phyloP scores from a whole-genome alignment of 2,888 invertebrate genomes.

The Teinopalpus imperialis region DNA sequence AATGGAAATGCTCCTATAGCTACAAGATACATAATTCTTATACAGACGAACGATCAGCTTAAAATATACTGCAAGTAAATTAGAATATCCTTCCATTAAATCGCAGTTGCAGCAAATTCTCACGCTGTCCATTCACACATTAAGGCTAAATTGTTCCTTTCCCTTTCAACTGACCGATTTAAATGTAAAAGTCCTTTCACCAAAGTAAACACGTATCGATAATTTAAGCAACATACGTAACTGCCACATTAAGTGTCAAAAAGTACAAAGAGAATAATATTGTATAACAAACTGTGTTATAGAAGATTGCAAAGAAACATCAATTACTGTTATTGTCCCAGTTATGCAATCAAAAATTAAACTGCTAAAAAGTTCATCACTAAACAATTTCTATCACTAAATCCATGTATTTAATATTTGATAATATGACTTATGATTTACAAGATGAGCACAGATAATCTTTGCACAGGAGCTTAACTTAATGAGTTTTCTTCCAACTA shows the following conservation, averaged over 20 bases:
- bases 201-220: slow-evolving; percentile 14
- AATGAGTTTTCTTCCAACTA: too few relatives aligned
- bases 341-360: slow-evolving; percentile 6
- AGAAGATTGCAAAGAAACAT: slow-evolving; percentile 4
- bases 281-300: slow-evolving; percentile 1
- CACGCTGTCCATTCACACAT: slow-evolving; percentile 29
- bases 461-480: too few relatives aligned
- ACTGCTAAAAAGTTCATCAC: neutral
- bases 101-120: slow-evolving; percentile 31
- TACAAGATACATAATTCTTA: too few relatives aligned
- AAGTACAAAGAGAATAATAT: slow-evolving; percentile 8
- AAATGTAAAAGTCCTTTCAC: slow-evolving; percentile 37
- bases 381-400: neutral
- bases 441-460: too few relatives aligned
- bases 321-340: slow-evolving; percentile 3
- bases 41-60: too few relatives aligned
- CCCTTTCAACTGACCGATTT: slow-evolving; percentile 37
- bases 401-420: neutral
- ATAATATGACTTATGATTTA: too few relatives aligned
- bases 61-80: slow-evolving; percentile 19
- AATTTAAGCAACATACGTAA: slow-evolving; percentile 10
- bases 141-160: slow-evolving; percentile 42
- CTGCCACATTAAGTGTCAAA: slow-evolving; percentile 2
- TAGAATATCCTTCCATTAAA: slow-evolving; percentile 13
- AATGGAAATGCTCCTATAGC: too few relatives aligned